Base-by-base conservation (phyloP, 2,797 vertebrate genomes). In the Esox lucius region DNA sequence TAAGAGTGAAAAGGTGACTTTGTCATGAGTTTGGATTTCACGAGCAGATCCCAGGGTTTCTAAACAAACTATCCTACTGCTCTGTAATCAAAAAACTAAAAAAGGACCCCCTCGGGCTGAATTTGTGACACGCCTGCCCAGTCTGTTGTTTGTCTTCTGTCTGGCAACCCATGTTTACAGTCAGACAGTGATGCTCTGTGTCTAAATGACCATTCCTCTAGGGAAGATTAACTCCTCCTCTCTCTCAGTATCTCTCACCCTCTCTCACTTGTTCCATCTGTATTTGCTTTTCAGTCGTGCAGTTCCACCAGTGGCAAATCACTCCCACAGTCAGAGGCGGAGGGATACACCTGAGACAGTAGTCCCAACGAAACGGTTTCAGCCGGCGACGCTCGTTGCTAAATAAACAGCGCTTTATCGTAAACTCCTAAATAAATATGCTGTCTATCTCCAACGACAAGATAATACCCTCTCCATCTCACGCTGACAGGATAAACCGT, bases 391-490 rank as follows among this genome's bases (percentile, higher is more conserved):
- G 22, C 56, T 24, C 22, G 22, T 61, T n/a, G n/a, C 67, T 68
- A 68, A 68, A 48, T 68, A 68, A 68, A 68, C 80, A 73, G 72
- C 75, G 74, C 12, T 9, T 70, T 79, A 15, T 86, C 81, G 79
- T 78, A 83, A 83, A 87, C 83, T 78, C 66, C 74, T 82, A 86
- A 91, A 88, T 85, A 86, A 87, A 83, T 81, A 83, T 82, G 78
- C 80, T 46, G 85, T 88, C 89, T 80, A 67, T 88, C 88, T 81
- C 46, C 2, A 82, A 81, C 84, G 87, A 90, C 88, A 88, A 87
- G 88, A 88, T 89, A 90, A 89, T 62, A 75, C 75, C 77, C 71
- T 42, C 81, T 78, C 59, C 72, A 77, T 67, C 48, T 70, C 15
- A 33, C 22, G 71, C 73, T 80, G 84, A 87, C 81, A 73, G 82